Evolutionary conservation across 2,113 vertebrate genomes (phyloP), one percentile per base, ranked within the genome.

Genomic region (Marmota monax): DNA sequence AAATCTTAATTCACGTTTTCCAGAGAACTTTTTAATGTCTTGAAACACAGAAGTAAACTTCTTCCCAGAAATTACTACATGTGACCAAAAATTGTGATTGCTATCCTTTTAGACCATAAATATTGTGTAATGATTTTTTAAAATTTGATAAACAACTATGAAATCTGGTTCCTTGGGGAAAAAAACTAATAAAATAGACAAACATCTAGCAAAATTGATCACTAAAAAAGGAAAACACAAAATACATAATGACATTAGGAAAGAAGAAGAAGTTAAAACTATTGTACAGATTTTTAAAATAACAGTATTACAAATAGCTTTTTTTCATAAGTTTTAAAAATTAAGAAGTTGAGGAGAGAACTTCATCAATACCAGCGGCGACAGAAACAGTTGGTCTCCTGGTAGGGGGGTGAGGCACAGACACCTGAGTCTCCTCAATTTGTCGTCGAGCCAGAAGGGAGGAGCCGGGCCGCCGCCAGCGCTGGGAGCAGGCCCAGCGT

Each of bases 71-170:
- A 32, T 92, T 96, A 72, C 16, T 89, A 56, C 20, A 92, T 77
- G 45, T 94, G 48, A n/a, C 73, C 51, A 80, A 84, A 87, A 92
- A 63, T 39, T 96, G 7, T 70, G 53, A 56, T 63, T 86, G 39
- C 29, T 27, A 22, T 78, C 37, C 37, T 87, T 42, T 73, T 78
- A 69, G 27, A 5, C 34, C 32, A 78, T 65, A 77, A 58, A 67
- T 90, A 70, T 39, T 70, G 0, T 20, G 42, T 2, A 13, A 70
- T 56, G 37, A 86, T 72, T 92, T 72, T 92, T 85, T 25, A 8
- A 73, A 86, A 79, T 17, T 72, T 77, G 14, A 42, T 73, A 84
- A 91, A 91, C 14, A 85, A 84, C 65, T 78, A n/a, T 73, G 67
- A 92, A 53, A 48, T 4, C 37, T 84, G 27, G 18, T 34, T 95